phyloP scores from a whole-genome alignment of 2,888 invertebrate genomes.

The Calameuta filiformis region DNA sequence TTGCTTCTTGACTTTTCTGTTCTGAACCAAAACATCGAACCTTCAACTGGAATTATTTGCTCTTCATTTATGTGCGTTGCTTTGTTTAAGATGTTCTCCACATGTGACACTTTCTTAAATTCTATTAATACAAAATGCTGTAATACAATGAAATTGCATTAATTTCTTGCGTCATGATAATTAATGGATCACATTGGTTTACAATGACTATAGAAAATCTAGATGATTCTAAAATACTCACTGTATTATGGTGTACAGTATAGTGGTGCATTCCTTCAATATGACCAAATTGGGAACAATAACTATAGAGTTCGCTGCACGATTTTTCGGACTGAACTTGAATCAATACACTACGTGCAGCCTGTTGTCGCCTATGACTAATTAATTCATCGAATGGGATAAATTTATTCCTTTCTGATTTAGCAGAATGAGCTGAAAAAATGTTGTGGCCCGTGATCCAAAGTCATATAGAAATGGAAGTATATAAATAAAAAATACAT shows the following conservation, averaged over 20 bases:
- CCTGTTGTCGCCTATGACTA: constrained; percentile 72
- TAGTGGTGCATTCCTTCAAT: constrained; percentile 78
- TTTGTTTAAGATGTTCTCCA: constrained; percentile 69
- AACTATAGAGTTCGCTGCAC: constrained; percentile 74
- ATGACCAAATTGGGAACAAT: constrained; percentile 76
- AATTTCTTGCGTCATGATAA: neutral
- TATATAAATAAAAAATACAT: neutral
- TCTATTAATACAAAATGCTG: constrained; percentile 84
- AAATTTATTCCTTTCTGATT: constrained; percentile 5
- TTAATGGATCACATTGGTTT: neutral
- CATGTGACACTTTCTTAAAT: constrained; percentile 70
- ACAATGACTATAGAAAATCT: neutral
- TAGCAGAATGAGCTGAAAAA: neutral
- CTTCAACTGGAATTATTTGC: constrained; percentile 74
- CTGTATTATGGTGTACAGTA: constrained; percentile 58
- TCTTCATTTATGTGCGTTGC: constrained; percentile 71
- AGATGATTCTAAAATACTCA: constrained; percentile 38
- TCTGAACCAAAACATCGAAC: constrained; percentile 81
- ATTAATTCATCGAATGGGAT: constrained; percentile 72
- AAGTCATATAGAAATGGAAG: neutral
- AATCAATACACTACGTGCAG: constrained; percentile 77
- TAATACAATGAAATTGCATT: constrained; percentile 21
- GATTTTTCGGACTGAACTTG: constrained; percentile 81
- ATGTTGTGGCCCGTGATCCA: neutral
- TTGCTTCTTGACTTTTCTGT: constrained; percentile 62